A percentile compares a stretch with the other conserved stretches of the same genome.
Evolutionary conservation across 2,113 vertebrate genomes (phyloP).

Genomic region (Euleptes europaea): DNA sequence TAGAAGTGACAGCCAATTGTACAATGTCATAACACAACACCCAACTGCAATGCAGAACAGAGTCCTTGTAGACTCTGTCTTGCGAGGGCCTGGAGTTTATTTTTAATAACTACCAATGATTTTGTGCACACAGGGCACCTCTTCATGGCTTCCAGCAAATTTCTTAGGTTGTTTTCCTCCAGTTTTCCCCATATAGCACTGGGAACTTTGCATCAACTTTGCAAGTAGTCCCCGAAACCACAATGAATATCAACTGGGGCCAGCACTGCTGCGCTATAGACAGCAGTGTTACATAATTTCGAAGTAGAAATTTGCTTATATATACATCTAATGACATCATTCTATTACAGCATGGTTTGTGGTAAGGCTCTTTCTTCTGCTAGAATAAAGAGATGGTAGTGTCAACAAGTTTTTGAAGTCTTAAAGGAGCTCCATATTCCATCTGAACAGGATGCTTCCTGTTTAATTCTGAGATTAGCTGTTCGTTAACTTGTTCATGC

Average conservation of each 20-base stretch:
- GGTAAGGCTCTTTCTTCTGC: background rate
- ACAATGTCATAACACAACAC: background rate
- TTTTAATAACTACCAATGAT: background rate
- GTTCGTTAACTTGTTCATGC: background rate
- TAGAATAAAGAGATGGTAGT: background rate
- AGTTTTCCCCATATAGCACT: background rate
- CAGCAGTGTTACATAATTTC: background rate
- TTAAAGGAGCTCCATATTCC: background rate
- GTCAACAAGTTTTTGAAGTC: background rate
- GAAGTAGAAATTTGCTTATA: background rate
- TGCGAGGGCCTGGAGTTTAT: background rate
- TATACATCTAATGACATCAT: background rate
- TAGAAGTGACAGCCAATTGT: background rate
- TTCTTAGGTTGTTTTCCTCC: background rate
- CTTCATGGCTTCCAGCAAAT: background rate
- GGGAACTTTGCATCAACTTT: background rate
- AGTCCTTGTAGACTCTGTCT: background rate
- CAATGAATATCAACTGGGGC: background rate
- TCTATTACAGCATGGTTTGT: background rate
- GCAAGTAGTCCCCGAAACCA: background rate
- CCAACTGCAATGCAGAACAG: background rate
- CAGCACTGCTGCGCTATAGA: background rate
- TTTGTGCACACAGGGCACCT: background rate
- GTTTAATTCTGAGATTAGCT: conserved; percentile 1
- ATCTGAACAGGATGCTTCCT: background rate